Evolutionary conservation across 2,113 vertebrate genomes (phyloP), one percentile per base, ranked within the genome.

Genomic region (Synodontis membranacea): DNA sequence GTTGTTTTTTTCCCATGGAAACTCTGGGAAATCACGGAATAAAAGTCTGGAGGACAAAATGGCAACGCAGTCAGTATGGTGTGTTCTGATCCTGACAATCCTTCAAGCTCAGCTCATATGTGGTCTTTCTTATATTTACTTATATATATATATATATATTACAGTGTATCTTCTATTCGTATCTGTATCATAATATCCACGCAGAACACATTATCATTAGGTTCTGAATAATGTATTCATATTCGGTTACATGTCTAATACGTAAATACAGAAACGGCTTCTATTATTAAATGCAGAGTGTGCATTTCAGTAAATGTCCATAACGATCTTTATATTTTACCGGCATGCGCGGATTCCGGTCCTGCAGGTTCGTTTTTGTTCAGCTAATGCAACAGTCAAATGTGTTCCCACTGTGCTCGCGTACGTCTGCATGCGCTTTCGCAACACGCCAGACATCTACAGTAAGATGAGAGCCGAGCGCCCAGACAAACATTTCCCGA

Each of bases 401-500:
- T 28, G 42, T 15, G 42, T 75, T 75, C 72, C 44, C 56, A 3
- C 17, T 56, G 76, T 19, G 50, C 6, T 50, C 56, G 42, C 58
- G 25, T 23, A 79, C 21, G 42, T 34, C 9, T 70, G 42, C n/a
- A 15, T 15, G 1, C 74, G 15, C 68, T 66, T 62, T 60, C 31
- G 10, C 21, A 46, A n/a, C 15, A 54, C 19, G 80, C 62, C 44
- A 88, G 86, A 88, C 86, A 66, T 83, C 66, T 92, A 92, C 91
- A 93, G 93, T 93, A 94, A 94, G 89, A 80, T 78, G 91, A 94
- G 93, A 92, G 84, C 88, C 68, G 25, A 85, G 86, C 90, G 90
- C 90, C 90, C 92, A 92, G 93, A 95, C 93, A 94, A 95, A 94
- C 95, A 95, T 93, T 93, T 94, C 88, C 93, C 91, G 93, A 94